Evolutionary conservation across 2,113 vertebrate genomes (phyloP).

Genomic region (Apaloderma vittatum): DNA sequence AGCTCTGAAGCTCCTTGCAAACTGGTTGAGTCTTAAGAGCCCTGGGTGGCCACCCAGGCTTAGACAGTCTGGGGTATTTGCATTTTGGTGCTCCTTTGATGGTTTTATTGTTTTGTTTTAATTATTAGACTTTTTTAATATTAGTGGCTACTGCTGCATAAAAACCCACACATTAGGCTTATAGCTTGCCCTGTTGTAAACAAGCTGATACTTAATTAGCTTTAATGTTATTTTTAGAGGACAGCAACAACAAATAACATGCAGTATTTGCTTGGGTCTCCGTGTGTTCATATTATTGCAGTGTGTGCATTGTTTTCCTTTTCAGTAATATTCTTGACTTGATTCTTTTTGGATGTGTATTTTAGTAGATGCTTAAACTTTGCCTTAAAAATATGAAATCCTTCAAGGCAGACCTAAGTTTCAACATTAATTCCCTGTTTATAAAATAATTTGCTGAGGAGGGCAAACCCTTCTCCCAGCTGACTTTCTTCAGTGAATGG

Average conservation of each 20-base stretch:
- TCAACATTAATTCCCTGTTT: conserved; percentile 49
- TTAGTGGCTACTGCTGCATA: neutral
- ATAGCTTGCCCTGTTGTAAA: conserved; percentile 1
- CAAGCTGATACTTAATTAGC: conserved; percentile 35
- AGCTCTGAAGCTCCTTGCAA: neutral
- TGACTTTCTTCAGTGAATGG: conserved; percentile 63
- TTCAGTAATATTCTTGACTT: conserved; percentile 13
- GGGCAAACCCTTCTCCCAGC: conserved; percentile 39
- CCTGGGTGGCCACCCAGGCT: conserved; percentile 35
- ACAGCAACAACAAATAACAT: conserved; percentile 41
- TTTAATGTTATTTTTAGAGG: conserved; percentile 34
- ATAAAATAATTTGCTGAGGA: conserved; percentile 72
- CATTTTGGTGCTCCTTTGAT: conserved; percentile 44
- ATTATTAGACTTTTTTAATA: conserved; percentile 53
- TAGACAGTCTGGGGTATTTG: conserved; percentile 1
- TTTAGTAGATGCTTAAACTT: conserved; percentile 56
- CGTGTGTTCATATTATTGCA: neutral
- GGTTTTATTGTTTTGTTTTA: conserved; percentile 51
- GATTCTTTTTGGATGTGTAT: conserved; percentile 44
- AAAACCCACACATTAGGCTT: neutral
- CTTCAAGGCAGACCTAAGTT: conserved; percentile 50
- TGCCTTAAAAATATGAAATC: conserved; percentile 52
- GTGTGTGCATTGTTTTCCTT: neutral
- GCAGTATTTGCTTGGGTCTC: neutral
- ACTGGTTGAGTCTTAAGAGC: neutral